A percentile compares a stretch with the other conserved stretches of the same genome.
Conservation (phyloP, 2,797 vertebrate species). For the Lacerta bilineata region DNA sequence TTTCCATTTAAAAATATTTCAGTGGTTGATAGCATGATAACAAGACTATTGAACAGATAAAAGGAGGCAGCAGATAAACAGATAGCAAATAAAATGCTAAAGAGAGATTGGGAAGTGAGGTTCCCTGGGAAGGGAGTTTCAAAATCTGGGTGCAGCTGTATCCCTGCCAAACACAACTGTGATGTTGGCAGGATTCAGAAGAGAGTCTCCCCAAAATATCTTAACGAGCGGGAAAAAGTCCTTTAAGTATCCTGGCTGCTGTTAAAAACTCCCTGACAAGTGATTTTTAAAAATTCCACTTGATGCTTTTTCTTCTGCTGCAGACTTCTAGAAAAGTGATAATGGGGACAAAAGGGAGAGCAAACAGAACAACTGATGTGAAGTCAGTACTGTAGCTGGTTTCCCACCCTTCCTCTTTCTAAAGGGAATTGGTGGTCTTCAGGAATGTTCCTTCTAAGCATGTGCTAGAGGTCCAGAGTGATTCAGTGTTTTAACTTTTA, state of each 20-base stretch:
- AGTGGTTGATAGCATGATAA: background rate
- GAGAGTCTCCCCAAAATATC: background rate
- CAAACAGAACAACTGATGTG: constrained; percentile 69
- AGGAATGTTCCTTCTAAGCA: constrained; percentile 74
- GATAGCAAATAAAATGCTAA: background rate
- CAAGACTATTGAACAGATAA: background rate
- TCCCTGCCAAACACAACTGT: background rate
- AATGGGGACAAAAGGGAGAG: constrained; percentile 74
- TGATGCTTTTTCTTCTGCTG: constrained; percentile 1
- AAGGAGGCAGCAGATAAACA: background rate
- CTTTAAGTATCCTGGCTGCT: background rate
- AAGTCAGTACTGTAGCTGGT: constrained; percentile 29
- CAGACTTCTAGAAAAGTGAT: constrained; percentile 56
- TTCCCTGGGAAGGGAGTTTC: background rate
- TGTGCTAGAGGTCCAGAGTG: constrained; percentile 65
- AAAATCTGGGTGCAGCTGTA: background rate
- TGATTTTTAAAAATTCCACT: background rate
- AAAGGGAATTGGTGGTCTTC: constrained; percentile 77
- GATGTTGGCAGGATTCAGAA: background rate
- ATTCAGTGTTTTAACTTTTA: constrained; percentile 58
- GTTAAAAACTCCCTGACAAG: too few relatives aligned
- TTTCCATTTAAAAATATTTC: background rate
- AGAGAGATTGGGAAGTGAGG: background rate
- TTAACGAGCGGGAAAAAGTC: background rate
- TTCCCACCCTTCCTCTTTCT: constrained; percentile 42